Evolutionary conservation across 30 jellyfish, hydroid and myxozoan genomes (phyloP), one percentile per base, ranked within the genome.

Genomic region (Sanderia malayensis): DNA sequence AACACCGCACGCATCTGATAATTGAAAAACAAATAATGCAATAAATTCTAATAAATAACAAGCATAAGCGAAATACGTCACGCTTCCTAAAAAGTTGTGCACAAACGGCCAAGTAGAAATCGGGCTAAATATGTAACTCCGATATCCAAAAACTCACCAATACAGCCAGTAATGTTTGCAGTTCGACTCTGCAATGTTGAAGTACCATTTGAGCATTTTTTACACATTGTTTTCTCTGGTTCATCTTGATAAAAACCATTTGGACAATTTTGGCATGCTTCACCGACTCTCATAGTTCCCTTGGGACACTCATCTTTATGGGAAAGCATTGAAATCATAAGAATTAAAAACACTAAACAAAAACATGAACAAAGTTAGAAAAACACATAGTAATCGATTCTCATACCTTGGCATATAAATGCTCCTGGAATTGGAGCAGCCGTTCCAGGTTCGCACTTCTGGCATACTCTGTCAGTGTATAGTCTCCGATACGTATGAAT

Each of bases 201-300:
- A 20, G 72, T 59, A 13, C 68, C 68, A 27, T 58, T 61, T 58
- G 86, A 79, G 69, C 86, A 74, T 17, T 74, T 45, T 19, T 57
- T 59, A 27, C 86, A 74, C 31, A 23, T 10, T 0, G 52, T 11
- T 20, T 20, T 59, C 46, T 60, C 86, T 22, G 79, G 46, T 27
- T 58, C 79, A 13, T 74, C 86, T 41, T 74, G 86, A 47, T 52
- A 74, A 59, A 8, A 31, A 2, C 86, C 86, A 11, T 32, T 34
- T 9, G 86, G 86, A 69, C 86, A 74, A 17, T 30, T 55, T 15
- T 18, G 4, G 23, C 86, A 74, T 2, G 44, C 1, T 4, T 68
- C 19, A 6, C 79, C 79, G 28, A 18, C 60, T 31, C 45, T 59
- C 2, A 17, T 13, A 22, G 58, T 44, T 20, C 86, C 86, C n/a